Evolutionary conservation across 1,140 invertebrate genomes (phyloP).

Genomic region (Caenorhabditis remanei): DNA sequence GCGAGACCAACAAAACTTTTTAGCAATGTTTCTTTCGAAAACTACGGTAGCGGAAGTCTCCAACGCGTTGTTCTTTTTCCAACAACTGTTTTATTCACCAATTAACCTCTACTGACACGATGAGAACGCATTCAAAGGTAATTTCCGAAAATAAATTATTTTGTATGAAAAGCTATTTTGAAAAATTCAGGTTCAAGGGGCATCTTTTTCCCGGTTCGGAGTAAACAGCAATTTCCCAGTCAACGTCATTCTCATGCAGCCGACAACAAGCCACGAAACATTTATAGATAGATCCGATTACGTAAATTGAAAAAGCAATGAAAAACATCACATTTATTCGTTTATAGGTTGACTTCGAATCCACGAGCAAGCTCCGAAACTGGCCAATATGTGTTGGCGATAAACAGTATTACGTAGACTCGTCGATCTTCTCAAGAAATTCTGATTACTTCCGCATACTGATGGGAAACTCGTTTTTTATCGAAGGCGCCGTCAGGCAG

Average conservation of each 20-base stretch:
- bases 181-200: neutral
- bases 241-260: slow-evolving; percentile 46
- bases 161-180: neutral
- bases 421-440: slow-evolving; percentile 13
- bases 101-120: no score
- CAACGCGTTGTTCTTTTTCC: no score
- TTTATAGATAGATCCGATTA: slow-evolving; percentile 49
- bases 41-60: neutral
- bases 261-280: slow-evolving; percentile 46
- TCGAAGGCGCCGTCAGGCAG: neutral
- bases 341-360: slow-evolving; percentile 37
- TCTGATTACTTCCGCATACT: slow-evolving; percentile 44
- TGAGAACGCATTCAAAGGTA: neutral
- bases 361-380: slow-evolving; percentile 37
- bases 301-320: neutral
- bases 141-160: no score
- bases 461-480: slow-evolving; percentile 9
- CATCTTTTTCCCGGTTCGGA: neutral
- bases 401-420: neutral
- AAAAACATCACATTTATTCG: neutral
- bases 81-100: no score
- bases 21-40: neutral
- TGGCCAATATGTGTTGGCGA: slow-evolving; percentile 1
- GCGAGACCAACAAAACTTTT: neutral
- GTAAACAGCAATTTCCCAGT: slow-evolving; percentile 18